These are phyloP conservation scores for Chelonoidis abingdonii DNA, from an alignment of 2,113 vertebrate species.

Conservation along the genomic window DNA sequence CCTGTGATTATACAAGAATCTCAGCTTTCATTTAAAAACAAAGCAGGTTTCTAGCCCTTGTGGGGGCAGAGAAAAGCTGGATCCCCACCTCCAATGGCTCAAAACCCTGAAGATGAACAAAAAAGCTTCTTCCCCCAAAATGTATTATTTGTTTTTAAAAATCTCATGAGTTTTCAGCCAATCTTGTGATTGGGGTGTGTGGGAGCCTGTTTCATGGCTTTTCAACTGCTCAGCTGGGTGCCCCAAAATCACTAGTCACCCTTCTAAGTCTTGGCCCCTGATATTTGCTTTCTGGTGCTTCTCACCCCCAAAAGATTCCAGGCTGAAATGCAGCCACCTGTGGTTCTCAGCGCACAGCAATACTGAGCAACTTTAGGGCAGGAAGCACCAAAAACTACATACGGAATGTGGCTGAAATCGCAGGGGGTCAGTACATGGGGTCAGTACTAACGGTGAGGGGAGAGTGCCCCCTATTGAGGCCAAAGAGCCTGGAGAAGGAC, in stretches of 20 bases:
- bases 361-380: background rate
- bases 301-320: background rate
- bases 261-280: background rate
- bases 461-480: no score
- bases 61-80: background rate
- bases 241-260: background rate
- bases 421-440: background rate
- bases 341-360: background rate
- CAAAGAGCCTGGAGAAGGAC: no score
- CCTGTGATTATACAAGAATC: background rate
- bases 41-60: background rate
- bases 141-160: background rate
- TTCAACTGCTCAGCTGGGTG: background rate
- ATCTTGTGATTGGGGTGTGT: no score
- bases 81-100: background rate
- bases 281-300: background rate
- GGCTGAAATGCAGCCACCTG: background rate
- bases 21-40: background rate
- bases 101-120: no score
- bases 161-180: background rate
- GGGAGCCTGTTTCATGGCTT: background rate
- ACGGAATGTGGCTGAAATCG: background rate
- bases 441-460: background rate
- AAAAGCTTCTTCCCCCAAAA: background rate
- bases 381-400: background rate